Conservation (phyloP, 2,113 vertebrate species). For the Peromyscus leucopus region DNA sequence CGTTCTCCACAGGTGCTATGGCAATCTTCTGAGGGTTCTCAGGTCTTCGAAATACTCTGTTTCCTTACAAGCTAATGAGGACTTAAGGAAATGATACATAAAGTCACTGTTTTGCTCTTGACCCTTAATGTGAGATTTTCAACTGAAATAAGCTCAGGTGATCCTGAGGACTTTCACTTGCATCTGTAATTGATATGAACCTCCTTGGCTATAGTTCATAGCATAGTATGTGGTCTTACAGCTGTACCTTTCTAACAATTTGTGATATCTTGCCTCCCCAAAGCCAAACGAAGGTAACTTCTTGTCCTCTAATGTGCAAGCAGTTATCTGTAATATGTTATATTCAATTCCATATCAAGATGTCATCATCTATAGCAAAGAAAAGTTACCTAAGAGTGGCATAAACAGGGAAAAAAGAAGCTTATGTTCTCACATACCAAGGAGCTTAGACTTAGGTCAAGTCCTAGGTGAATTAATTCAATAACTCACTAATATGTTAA, state of each 20-base stretch:
- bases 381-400: background rate
- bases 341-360: background rate
- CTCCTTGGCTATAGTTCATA: background rate
- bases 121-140: background rate
- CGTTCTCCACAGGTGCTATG: background rate
- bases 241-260: background rate
- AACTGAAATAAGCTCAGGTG: background rate
- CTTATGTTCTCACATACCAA: background rate
- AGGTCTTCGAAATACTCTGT: background rate
- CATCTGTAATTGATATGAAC: background rate
- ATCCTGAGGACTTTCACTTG: background rate
- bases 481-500: background rate
- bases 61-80: background rate
- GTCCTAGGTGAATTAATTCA: background rate
- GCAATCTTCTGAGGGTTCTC: background rate
- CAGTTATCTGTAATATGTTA: background rate
- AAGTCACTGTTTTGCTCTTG: background rate
- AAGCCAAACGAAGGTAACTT: background rate
- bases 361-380: background rate
- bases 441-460: background rate
- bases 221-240: background rate
- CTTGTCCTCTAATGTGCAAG: background rate
- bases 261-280: background rate
- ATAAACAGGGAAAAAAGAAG: constrained; percentile 3
- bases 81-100: background rate